Evolutionary conservation across 2,113 vertebrate species (phyloP).

Genomic region (Xiphophorus maculatus): DNA sequence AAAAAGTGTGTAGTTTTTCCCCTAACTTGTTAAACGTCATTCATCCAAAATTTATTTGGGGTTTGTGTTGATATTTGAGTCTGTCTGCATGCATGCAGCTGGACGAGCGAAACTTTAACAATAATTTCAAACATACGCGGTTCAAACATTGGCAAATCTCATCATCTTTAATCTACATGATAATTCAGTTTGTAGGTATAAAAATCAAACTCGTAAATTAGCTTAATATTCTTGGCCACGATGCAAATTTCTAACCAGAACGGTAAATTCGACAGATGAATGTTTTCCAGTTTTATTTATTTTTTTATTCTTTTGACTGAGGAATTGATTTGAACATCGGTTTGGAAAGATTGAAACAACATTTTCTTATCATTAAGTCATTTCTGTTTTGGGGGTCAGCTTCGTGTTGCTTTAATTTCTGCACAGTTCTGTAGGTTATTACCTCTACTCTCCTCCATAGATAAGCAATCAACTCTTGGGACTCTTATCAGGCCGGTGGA

Average conservation of each 20-base stretch:
- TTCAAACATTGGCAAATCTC: background rate
- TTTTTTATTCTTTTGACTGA: background rate
- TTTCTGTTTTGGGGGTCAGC: constrained; percentile 1
- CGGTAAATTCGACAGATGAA: background rate
- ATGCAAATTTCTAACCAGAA: background rate
- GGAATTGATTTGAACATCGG: background rate
- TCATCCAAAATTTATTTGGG: too few species aligned
- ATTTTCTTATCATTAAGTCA: background rate
- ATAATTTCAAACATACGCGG: too few species aligned
- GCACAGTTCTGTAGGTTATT: constrained; percentile 35
- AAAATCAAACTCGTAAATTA: background rate
- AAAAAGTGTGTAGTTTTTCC: too few species aligned
- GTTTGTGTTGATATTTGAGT: too few species aligned
- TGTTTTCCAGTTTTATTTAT: background rate
- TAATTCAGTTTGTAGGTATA: background rate
- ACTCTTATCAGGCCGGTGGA: constrained; percentile 67
- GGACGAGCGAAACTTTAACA: too few species aligned
- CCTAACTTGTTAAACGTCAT: too few species aligned
- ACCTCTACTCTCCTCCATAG: constrained; percentile 53
- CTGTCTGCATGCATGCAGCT: too few species aligned
- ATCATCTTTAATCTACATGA: background rate
- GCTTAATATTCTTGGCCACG: background rate
- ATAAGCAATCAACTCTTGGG: constrained; percentile 55
- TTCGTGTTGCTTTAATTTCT: constrained; percentile 33
- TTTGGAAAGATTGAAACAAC: background rate